These are phyloP conservation scores for Alosa sapidissima DNA, from an alignment of 2,797 vertebrate species.

Conservation along the genomic window DNA sequence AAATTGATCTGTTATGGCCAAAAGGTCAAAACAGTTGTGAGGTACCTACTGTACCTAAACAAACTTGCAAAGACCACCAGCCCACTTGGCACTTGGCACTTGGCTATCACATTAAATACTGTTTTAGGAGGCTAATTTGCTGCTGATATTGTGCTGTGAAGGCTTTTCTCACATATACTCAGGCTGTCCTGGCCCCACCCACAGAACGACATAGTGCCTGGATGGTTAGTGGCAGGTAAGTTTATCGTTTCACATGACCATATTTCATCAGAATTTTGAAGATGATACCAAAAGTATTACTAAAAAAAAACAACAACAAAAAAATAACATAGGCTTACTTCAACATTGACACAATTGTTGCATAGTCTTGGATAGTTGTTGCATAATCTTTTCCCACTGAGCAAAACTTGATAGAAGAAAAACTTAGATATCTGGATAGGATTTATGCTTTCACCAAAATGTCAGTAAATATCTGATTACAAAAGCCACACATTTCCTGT, in stretches of 20 bases:
- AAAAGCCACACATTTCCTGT: conserved; percentile 19
- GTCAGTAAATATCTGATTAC: conserved; percentile 11
- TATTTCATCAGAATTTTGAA: no score
- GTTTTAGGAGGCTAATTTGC: background rate
- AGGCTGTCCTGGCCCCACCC: no score
- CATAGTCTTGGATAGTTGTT: no score
- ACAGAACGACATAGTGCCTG: background rate
- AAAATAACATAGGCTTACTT: background rate
- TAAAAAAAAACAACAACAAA: no score
- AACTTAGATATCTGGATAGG: background rate
- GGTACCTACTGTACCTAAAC: no score
- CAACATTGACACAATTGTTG: no score
- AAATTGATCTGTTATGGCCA: no score
- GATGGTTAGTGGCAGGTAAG: background rate
- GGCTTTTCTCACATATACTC: background rate
- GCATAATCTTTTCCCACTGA: background rate
- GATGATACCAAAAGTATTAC: no score
- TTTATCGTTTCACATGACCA: background rate
- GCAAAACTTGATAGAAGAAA: background rate
- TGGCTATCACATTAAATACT: no score
- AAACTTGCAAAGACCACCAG: no score
- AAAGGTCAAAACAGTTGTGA: no score
- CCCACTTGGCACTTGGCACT: no score
- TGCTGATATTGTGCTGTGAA: background rate
- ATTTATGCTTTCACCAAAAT: background rate